Base-by-base conservation (phyloP, 2,888 invertebrate genomes). In the Aplocera efformata region DNA sequence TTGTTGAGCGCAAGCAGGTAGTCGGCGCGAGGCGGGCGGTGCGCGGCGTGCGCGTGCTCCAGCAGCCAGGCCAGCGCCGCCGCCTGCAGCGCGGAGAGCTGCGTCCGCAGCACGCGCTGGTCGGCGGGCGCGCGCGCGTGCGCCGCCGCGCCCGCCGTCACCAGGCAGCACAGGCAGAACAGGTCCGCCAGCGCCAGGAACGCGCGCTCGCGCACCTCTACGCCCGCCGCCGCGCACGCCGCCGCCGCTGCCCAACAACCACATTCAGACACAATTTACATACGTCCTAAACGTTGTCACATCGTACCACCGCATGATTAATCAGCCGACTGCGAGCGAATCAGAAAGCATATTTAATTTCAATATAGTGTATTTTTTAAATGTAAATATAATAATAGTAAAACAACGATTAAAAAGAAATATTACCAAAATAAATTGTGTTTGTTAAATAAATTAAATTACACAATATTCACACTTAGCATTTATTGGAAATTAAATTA, bases 41-140 rank as follows among this genome's bases (percentile, higher is more conserved):
- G 96, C 48, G 94, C 84, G 42, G 92, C 90, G 32, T 93, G 91
- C 3, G 95, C 96, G 5, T 92, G 90, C 53, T 94, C 94, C 56
- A 96, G 94, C 68, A 98, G 86, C 98, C 98, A 98, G 60, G 92
- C 92, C 0, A 98, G 91, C 17, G 96, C 93, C 62, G 97, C 94
- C 53, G 94, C 90, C 79, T 98, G 97, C 54, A 98, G 94, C 63
- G 91, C 74, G 42, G 71, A 60, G 41, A 83, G 59, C 58, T 77
- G 76, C 41, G 67, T 60, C 32, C 82, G 60, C 59, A 77, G 76
- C 40, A 71, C 62, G 30, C 68, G 62, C 58, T 86, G 88, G 38
- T 89, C 84, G 84, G 80, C 43, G 86, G 58, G 60, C 88, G 88
- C 48, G 76, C 81, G 53, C 31, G 86, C 79, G 71, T 90, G 91